Base-by-base conservation (phyloP, 2,113 vertebrate species). In the Euleptes europaea region DNA sequence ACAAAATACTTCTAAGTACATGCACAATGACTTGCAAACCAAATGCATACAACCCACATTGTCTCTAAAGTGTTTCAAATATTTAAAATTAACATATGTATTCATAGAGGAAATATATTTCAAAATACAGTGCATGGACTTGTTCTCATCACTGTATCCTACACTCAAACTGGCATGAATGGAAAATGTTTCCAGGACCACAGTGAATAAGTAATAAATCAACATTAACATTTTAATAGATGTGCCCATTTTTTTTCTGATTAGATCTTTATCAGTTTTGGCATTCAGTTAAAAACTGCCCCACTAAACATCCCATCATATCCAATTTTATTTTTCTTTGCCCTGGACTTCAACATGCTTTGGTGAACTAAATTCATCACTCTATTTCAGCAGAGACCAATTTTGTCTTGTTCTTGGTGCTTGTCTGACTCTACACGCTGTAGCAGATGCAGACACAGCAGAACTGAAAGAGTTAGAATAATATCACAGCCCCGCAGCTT, bases 231-330 rank as follows among this genome's bases (percentile, higher is more conserved):
- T 33, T 83, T 85, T 6, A 84, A n/a, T 15, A 74, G 77, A 66
- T 2, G 23, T 26, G 23, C 15, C 35, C 66, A 89, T 82, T 88
- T 63, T 12, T 10, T 80, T 88, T 85, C 38, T 79, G 84, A 84
- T 81, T 42, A 79, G 77, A 11, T 5, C 60, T 91, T 84, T 77
- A 78, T 21, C 5, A 74, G 13, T 87, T 75, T 66, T 87, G 60
- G 28, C 19, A 84, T 63, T 88, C 23, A 77, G 42, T 28, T 5
- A 83, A 5, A 81, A 28, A 47, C 63, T 17, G 11, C 67, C 28
- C 51, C 78, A 28, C 57, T 0, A 74, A 91, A 89, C 17, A 65
- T 4, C 11, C 2, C 65, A 13, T 82, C 81, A 47, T 31, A 60
- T 70, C 0, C 0, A 2, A 3, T 21, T 1, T 88, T 77, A 79